Percentiles rank a stretch among this genome's conserved stretches.
Evolutionary conservation across 2,113 vertebrate species (phyloP).

Genomic region (Engraulis encrasicolus): DNA sequence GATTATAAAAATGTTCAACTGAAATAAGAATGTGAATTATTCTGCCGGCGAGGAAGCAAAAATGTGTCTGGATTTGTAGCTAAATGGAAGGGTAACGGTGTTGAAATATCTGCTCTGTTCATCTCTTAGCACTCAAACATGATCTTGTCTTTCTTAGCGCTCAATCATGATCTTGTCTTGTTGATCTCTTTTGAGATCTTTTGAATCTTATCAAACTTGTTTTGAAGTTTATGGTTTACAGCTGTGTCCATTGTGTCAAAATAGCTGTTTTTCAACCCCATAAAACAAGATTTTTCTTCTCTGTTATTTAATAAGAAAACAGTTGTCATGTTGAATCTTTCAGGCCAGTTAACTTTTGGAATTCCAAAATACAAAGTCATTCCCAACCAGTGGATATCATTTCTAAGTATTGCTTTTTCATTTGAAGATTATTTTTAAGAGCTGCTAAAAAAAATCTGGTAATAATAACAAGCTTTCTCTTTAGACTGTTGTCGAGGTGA

Average conservation of each 20-base stretch:
- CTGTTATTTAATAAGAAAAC: conserved; percentile 29
- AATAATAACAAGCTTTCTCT: conserved; percentile 65
- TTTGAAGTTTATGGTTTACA: conserved; percentile 87
- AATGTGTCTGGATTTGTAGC: conserved; percentile 4
- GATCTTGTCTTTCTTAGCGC: conserved; percentile 62
- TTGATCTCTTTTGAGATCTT: conserved; percentile 88
- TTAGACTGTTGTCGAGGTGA: conserved; percentile 77
- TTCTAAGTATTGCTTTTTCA: conserved; percentile 78
- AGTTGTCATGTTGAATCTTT: conserved; percentile 47
- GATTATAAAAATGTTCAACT: conserved; percentile 1
- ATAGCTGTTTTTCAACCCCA: conserved; percentile 33
- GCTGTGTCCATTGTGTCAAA: conserved; percentile 28
- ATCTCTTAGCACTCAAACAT: conserved; percentile 39
- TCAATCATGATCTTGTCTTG: conserved; percentile 64
- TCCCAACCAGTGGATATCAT: conserved; percentile 72
- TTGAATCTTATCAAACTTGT: conserved; percentile 85
- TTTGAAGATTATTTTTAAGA: conserved; percentile 82
- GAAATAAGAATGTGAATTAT: conserved; percentile 14
- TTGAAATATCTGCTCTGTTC: conserved; percentile 43
- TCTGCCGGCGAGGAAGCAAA: neutral
- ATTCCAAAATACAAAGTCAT: conserved; percentile 45
- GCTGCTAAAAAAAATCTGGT: conserved; percentile 79
- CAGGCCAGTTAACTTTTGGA: conserved; percentile 67
- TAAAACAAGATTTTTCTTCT: conserved; percentile 49
- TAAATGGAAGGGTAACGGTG: neutral